Conservation (phyloP, 2,888 invertebrate species). For the Spisula solida region DNA sequence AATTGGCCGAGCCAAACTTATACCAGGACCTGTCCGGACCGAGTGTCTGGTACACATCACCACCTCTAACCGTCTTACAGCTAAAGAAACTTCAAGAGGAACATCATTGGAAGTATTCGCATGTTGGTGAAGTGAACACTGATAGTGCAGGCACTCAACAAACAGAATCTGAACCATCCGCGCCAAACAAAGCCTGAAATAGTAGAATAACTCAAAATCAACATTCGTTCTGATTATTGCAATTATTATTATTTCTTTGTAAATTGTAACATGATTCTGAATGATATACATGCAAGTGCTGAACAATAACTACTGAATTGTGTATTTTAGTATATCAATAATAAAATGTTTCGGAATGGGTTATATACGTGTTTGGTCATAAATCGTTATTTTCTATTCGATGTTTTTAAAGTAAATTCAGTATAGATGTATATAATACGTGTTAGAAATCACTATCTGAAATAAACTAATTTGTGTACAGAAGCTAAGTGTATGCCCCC, state of each 20-base stretch:
- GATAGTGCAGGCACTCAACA: background rate
- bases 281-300: too few relatives aligned
- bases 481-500: too few relatives aligned
- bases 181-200: background rate
- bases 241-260: background rate
- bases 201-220: background rate
- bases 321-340: too few relatives aligned
- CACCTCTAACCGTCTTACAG: constrained; percentile 51
- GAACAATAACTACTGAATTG: too few relatives aligned
- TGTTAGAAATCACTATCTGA: too few relatives aligned
- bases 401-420: too few relatives aligned
- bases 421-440: too few relatives aligned
- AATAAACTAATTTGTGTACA: too few relatives aligned
- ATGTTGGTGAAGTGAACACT: background rate
- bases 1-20: constrained; percentile 50
- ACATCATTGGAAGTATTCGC: constrained; percentile 28
- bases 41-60: constrained; percentile 59
- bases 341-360: too few relatives aligned
- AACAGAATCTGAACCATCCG: background rate
- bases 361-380: too few relatives aligned
- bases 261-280: too few relatives aligned
- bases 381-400: too few relatives aligned
- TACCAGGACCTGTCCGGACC: constrained; percentile 59
- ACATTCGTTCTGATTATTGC: background rate
- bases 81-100: constrained; percentile 49